Evolutionary conservation across 1,140 invertebrate species (phyloP).

Genomic region (Bombus waltoni): DNA sequence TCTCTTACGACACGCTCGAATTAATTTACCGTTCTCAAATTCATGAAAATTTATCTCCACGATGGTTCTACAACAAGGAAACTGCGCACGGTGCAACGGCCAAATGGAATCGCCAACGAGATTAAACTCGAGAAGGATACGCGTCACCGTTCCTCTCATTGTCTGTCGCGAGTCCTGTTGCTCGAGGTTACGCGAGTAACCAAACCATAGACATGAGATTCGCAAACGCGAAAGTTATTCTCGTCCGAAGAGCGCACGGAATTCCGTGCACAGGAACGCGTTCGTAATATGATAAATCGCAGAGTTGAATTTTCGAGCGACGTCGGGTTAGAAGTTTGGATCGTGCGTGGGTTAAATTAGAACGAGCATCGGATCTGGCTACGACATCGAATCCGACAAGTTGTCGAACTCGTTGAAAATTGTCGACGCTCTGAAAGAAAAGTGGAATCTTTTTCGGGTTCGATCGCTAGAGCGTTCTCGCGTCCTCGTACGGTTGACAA

Average conservation of each 20-base stretch:
- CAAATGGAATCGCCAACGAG: not conserved
- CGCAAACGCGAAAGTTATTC: too few relatives aligned
- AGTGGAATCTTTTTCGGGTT: too few relatives aligned
- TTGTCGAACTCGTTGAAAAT: too few relatives aligned
- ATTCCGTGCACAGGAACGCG: not conserved
- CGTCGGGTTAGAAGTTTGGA: too few relatives aligned
- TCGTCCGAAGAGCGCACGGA: not conserved
- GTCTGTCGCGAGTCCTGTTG: not conserved
- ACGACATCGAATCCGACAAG: too few relatives aligned
- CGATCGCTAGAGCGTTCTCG: too few relatives aligned
- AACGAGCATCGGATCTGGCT: too few relatives aligned
- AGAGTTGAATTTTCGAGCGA: too few relatives aligned
- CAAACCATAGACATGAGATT: not conserved
- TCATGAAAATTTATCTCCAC: slow-evolving; percentile 21
- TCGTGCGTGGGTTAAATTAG: too few relatives aligned
- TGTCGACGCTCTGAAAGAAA: too few relatives aligned
- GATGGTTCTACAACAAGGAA: not conserved
- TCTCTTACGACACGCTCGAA: slow-evolving; percentile 50
- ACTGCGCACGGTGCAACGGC: too few relatives aligned
- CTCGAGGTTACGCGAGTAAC: not conserved
- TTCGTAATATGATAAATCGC: not conserved
- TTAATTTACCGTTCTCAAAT: slow-evolving; percentile 33
- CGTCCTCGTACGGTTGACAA: not conserved
- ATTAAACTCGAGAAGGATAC: not conserved
- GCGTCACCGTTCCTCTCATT: not conserved